Percentiles rank a stretch among this genome's conserved stretches.
Conservation (phyloP, 2,113 vertebrate species). For the Manacus vitellinus region DNA sequence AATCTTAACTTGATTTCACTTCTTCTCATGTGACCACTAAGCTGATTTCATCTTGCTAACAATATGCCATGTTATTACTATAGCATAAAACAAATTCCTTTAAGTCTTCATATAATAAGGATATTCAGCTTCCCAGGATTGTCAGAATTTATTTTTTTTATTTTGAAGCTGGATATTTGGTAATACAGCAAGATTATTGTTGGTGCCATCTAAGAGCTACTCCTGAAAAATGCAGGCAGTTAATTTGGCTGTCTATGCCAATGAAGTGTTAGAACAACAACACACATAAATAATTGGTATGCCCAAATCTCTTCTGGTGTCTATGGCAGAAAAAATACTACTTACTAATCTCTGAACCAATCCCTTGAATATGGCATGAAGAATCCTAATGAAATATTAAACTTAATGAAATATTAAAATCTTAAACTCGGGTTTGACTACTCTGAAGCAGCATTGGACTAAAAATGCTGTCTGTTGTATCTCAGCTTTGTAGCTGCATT, state of each 20-base stretch:
- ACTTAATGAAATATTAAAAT: background rate
- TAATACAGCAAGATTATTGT: background rate
- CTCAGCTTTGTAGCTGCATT: background rate
- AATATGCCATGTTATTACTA: background rate
- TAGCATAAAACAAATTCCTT: background rate
- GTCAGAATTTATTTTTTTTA: background rate
- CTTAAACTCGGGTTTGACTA: background rate
- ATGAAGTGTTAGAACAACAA: background rate
- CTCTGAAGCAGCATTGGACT: background rate
- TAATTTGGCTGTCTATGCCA: background rate
- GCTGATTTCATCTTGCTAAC: background rate
- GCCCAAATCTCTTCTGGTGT: background rate
- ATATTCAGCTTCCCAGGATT: background rate
- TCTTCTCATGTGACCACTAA: background rate
- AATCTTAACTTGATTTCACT: conserved; percentile 9
- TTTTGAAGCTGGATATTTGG: background rate
- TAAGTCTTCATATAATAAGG: background rate
- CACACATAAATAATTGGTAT: background rate
- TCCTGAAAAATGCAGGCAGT: background rate
- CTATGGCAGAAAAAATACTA: background rate
- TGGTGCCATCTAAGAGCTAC: background rate
- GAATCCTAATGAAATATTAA: background rate
- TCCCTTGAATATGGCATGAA: background rate
- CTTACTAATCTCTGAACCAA: background rate
- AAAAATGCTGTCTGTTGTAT: background rate